Evolutionary conservation across 1,140 invertebrate genomes (phyloP).

Genomic region (Penaeus chinensis): DNA sequence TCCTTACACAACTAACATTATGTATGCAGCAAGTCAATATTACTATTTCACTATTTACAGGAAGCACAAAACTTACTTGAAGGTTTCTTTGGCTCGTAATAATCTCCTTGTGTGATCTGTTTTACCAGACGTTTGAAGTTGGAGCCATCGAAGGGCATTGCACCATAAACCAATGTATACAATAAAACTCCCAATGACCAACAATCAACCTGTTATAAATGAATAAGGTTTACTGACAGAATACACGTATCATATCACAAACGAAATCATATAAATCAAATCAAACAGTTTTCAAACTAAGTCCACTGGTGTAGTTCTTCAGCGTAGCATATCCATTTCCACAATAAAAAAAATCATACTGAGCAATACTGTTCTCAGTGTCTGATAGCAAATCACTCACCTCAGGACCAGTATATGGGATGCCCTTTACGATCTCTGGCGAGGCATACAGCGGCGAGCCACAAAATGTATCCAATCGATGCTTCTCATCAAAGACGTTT

Average conservation of each 20-base stretch:
- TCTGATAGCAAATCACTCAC: constrained; percentile 66
- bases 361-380: too few relatives aligned
- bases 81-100: constrained; percentile 94
- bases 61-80: constrained; percentile 77
- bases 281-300: neutral
- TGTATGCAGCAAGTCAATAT: neutral
- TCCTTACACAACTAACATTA: too few relatives aligned
- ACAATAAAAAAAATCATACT: too few relatives aligned
- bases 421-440: constrained; percentile 98
- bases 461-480: constrained; percentile 93
- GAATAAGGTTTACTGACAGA: constrained; percentile 39
- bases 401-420: constrained; percentile 97
- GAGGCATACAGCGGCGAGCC: constrained; percentile 98
- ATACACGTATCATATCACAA: constrained; percentile 6
- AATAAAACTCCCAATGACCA: constrained; percentile 98
- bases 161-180: constrained; percentile 98
- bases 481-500: constrained; percentile 94
- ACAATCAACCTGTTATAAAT: constrained; percentile 76
- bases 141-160: constrained; percentile 99
- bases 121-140: constrained; percentile 97
- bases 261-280: neutral
- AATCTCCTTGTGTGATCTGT: constrained; percentile 97
- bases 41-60: neutral
- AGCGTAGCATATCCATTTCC: neutral
- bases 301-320: neutral